Evolutionary conservation across 2,113 vertebrate species (phyloP), one percentile per base, ranked within the genome.

Genomic region (Cottus gobio): DNA sequence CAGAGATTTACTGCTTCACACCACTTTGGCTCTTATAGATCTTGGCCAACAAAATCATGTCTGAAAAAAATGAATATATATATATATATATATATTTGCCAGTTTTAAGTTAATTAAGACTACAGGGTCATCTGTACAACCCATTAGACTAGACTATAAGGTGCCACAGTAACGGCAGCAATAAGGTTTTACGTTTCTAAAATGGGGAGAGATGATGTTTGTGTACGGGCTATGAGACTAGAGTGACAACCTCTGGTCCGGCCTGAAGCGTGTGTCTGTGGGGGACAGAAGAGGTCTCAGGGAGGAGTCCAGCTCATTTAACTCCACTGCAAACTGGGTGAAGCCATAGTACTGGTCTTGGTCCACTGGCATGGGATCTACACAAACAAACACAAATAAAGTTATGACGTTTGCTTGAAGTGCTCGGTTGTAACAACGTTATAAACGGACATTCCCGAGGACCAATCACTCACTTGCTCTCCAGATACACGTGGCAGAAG

Each of bases 271-370:
- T n/a, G 97, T 98, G 85, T 99, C 98, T 30, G 96, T 97, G 20
- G 95, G 91, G 83, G 98, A 97, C 30, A 99, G 96, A 63, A 96
- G 85, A 61, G 94, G 84, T 87, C 89, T 96, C 36, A 92, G 92
- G 9, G 89, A 90, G 2, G 93, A 80, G 6, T 96, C 96, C 89
- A 99, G 84, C 88, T 99, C 98, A 90, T 99, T 99, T 88, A 99
- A 90, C 90, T 97, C 97, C 82, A 99, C 90, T 1, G 98, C 97
- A 94, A 98, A 98, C 42, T 96, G 95, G 31, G 98, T 98, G 93
- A 99, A 99, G 87, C 97, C 97, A 15, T 97, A 99, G 93, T 97
- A 99, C 73, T 97, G 95, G 37, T 97, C 95, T n/a, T 95, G 93
- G 79, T 96, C 95, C 80, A 92, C 96, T 10, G 97, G 97, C 96